Percentiles rank a stretch among this genome's conserved stretches.
Evolutionary conservation across 2,888 invertebrate genomes (phyloP).

Genomic region (Plebejus anna): DNA sequence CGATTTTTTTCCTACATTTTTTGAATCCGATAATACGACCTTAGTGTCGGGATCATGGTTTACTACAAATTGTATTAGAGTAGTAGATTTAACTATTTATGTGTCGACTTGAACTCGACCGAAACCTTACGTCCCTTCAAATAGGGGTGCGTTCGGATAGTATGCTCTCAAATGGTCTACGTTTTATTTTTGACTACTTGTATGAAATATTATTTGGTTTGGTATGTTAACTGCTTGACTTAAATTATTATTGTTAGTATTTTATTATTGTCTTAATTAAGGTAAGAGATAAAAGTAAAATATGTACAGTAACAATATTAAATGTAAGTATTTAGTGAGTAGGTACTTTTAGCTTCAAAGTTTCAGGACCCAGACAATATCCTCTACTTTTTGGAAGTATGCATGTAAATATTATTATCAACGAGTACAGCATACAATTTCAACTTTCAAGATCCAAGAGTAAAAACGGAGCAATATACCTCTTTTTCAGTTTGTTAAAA

Average conservation of each 20-base stretch:
- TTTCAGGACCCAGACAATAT: too few species aligned
- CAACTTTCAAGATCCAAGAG: too few species aligned
- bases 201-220: not conserved
- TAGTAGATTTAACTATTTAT: slow-evolving; percentile 78
- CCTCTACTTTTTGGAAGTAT: too few species aligned
- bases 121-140: slow-evolving; percentile 7
- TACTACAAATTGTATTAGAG: slow-evolving; percentile 80
- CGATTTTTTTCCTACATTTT: slow-evolving; percentile 67
- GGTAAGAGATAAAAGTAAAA: too few species aligned
- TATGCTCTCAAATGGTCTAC: not conserved
- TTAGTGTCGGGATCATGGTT: slow-evolving; percentile 78
- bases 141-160: not conserved
- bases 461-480: not conserved
- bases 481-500: not conserved
- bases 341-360: too few species aligned
- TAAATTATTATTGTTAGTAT: too few species aligned
- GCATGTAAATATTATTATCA: too few species aligned
- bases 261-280: too few species aligned
- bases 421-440: too few species aligned
- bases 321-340: too few species aligned
- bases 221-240: too few species aligned
- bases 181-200: slow-evolving; percentile 15
- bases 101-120: slow-evolving; percentile 36
- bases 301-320: too few species aligned
- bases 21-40: slow-evolving; percentile 79